phyloP scores from a whole-genome alignment of 2,888 invertebrate genomes.

The Trilocha varians region DNA sequence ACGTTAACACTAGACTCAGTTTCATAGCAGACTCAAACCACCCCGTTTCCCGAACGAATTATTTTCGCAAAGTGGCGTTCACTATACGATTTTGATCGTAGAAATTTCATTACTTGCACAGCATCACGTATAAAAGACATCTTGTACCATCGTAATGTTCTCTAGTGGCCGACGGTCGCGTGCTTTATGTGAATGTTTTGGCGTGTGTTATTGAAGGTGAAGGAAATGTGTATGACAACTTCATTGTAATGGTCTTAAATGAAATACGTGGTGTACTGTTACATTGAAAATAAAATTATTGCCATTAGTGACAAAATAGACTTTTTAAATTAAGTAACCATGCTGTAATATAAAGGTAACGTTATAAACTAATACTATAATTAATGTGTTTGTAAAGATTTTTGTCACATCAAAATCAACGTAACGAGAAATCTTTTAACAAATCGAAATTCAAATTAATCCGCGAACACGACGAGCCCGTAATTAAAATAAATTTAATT shows the following conservation, averaged over 20 bases:
- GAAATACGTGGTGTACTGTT: too few relatives aligned
- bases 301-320: too few relatives aligned
- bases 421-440: too few relatives aligned
- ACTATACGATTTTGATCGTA: constrained; percentile 20
- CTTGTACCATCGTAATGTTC: background rate
- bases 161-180: background rate
- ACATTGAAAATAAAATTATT: too few relatives aligned
- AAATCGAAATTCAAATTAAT: background rate
- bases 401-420: too few relatives aligned
- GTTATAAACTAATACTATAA: too few relatives aligned
- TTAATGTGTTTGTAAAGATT: too few relatives aligned
- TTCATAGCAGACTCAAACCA: too few relatives aligned
- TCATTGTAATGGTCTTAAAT: too few relatives aligned
- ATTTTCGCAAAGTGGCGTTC: constrained; percentile 25
- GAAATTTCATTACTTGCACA: constrained; percentile 13
- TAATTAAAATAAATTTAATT: background rate
- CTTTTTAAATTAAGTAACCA: too few relatives aligned
- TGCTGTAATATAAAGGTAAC: too few relatives aligned
- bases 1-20: too few relatives aligned
- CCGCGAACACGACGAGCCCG: background rate
- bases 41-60: constrained; percentile 23
- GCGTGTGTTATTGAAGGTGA: background rate
- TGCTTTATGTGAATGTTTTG: background rate
- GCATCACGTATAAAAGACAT: background rate
- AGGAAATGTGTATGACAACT: background rate